These are phyloP conservation scores for Lacerta viridis DNA, from an alignment of 2,797 vertebrate species.

Conservation along the genomic window DNA sequence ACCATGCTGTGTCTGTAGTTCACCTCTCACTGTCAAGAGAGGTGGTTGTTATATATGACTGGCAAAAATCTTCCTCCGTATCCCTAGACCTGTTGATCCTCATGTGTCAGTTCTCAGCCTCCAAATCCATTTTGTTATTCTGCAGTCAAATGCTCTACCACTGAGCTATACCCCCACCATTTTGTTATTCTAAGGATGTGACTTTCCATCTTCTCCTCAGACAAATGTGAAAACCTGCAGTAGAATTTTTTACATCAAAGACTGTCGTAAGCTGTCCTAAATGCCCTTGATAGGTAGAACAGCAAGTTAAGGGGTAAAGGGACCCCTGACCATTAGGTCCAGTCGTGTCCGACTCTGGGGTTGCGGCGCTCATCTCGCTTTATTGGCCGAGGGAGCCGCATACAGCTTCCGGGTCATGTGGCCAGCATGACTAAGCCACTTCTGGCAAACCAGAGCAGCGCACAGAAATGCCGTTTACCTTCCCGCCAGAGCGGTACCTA, in stretches of 20 bases:
- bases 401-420: no score
- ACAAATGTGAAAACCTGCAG: neutral
- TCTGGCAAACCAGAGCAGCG: no score
- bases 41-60: neutral
- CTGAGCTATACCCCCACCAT: no score
- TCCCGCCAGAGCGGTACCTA: no score
- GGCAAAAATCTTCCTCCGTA: neutral
- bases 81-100: neutral
- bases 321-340: no score
- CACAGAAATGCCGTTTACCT: no score
- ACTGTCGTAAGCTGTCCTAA: neutral
- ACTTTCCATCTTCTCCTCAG: neutral
- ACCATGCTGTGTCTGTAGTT: slow-evolving; percentile 14
- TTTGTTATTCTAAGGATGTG: neutral
- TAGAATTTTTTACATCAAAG: neutral
- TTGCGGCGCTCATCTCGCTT: no score
- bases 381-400: no score
- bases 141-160: no score
- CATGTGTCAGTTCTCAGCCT: neutral
- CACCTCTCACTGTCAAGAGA: neutral
- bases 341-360: no score
- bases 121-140: neutral
- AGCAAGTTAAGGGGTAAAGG: neutral
- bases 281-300: neutral
- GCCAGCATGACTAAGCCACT: no score